A percentile compares a stretch with the other conserved stretches of the same genome.
Conservation (phyloP, 2,797 vertebrate species). For the Lacerta viridis region DNA sequence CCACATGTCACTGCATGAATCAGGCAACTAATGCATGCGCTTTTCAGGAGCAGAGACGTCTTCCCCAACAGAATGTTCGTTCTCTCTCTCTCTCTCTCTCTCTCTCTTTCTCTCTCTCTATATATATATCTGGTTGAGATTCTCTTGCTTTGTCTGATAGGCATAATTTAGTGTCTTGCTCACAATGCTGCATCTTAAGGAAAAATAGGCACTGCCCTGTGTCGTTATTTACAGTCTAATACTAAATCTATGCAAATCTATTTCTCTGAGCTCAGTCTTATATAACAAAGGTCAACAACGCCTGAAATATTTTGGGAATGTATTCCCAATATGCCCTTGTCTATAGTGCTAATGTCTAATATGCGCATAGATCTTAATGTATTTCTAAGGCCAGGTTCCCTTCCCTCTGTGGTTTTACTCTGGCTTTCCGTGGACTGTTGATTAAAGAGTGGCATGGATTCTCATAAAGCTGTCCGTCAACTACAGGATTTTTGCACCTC, state of each 20-base stretch:
- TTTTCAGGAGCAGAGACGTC: constrained; percentile 83
- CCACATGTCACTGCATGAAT: constrained; percentile 87
- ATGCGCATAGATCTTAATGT: constrained; percentile 82
- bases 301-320: constrained; percentile 84
- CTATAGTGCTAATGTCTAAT: constrained; percentile 74
- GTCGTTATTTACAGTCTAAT: constrained; percentile 84
- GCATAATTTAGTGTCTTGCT: constrained; percentile 86
- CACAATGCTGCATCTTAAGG: constrained; percentile 85
- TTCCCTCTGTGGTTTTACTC: constrained; percentile 68
- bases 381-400: constrained; percentile 70
- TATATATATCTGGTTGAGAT: constrained; percentile 69
- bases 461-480: constrained; percentile 56
- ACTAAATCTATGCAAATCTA: constrained; percentile 87
- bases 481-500: neutral
- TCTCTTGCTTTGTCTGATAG: constrained; percentile 85
- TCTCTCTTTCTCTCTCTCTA: constrained; percentile 10
- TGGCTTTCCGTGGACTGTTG: constrained; percentile 72
- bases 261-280: constrained; percentile 79
- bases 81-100: neutral
- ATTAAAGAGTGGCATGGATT: constrained; percentile 32
- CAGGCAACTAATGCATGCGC: constrained; percentile 85
- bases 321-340: constrained; percentile 78
- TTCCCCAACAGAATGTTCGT: constrained; percentile 82
- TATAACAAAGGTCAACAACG: constrained; percentile 86
- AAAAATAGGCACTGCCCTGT: constrained; percentile 82